phyloP scores from a whole-genome alignment of 1,140 invertebrate genomes.

The Thereuonema tuberculata region DNA sequence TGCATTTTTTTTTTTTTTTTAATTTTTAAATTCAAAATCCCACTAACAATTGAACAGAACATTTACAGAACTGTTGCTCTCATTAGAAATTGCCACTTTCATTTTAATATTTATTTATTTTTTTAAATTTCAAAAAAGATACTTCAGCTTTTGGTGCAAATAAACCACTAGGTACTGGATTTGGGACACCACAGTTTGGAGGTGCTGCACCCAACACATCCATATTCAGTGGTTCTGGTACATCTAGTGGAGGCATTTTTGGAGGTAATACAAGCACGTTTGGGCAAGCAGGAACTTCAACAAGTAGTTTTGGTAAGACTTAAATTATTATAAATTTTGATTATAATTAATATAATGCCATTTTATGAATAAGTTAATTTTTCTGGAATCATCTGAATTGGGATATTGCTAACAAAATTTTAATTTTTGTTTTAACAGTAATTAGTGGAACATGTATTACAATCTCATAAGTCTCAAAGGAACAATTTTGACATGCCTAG shows the following conservation, averaged over 20 bases:
- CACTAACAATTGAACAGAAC: too few species aligned
- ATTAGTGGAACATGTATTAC: too few species aligned
- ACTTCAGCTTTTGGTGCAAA: constrained; percentile 7
- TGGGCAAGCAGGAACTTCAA: constrained; percentile 3
- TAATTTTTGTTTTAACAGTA: too few species aligned
- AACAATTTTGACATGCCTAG: neutral
- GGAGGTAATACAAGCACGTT: neutral
- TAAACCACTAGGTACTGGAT: constrained; percentile 5
- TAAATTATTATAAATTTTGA: neutral
- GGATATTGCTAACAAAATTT: too few species aligned
- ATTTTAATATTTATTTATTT: neutral
- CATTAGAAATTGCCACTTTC: too few species aligned
- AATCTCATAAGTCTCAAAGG: neutral
- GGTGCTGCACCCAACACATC: neutral
- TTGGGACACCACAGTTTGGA: constrained; percentile 6
- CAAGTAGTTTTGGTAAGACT: constrained; percentile 6
- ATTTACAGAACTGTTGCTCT: too few species aligned
- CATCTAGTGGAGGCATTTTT: constrained; percentile 1
- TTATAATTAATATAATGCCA: neutral
- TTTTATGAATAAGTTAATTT: neutral
- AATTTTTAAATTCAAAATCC: too few species aligned
- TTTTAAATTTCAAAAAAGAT: neutral
- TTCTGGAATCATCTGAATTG: neutral
- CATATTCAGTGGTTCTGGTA: neutral
- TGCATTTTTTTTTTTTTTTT: too few species aligned